A percentile compares a stretch with the other conserved stretches of the same genome.
Conservation (phyloP, 2,797 vertebrate species). For the Myripristis murdjan region DNA sequence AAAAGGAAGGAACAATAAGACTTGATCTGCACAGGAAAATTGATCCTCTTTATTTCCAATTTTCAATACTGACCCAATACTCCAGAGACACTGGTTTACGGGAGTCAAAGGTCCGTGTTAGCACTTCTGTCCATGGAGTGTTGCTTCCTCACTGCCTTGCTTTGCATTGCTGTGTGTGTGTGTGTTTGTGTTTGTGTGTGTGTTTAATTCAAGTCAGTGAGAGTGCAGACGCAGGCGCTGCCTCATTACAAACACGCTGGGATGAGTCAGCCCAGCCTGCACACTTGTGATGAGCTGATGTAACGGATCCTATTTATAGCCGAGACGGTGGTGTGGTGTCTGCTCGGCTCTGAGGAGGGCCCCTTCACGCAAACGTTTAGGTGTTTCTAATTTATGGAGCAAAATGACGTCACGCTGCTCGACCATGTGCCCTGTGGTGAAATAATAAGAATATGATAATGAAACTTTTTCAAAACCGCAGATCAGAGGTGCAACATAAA, state of each 20-base stretch:
- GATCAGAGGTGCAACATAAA: too few species aligned
- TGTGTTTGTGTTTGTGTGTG: constrained; percentile 31
- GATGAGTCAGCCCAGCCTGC: constrained; percentile 26
- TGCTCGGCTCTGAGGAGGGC: constrained; percentile 2
- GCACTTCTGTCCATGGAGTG: too few species aligned
- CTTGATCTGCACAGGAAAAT: too few species aligned
- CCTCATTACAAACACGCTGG: constrained; percentile 36
- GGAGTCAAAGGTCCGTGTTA: background rate
- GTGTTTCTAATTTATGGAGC: background rate
- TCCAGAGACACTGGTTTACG: too few species aligned
- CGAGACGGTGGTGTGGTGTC: constrained; percentile 21
- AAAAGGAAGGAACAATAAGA: too few species aligned
- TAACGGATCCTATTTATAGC: constrained; percentile 64
- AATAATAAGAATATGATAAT: too few species aligned
- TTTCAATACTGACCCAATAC: background rate
- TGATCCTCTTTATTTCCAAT: too few species aligned
- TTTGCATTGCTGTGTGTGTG: constrained; percentile 22
- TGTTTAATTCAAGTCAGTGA: constrained; percentile 19
- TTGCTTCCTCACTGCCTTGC: background rate
- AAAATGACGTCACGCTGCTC: background rate
- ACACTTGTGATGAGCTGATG: constrained; percentile 41
- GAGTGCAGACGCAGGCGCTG: background rate
- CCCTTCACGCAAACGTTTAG: constrained; percentile 18
- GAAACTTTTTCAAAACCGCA: too few species aligned
- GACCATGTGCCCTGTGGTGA: too few species aligned